Base-by-base conservation (phyloP, 2,113 vertebrate species). In the Poecile atricapillus region DNA sequence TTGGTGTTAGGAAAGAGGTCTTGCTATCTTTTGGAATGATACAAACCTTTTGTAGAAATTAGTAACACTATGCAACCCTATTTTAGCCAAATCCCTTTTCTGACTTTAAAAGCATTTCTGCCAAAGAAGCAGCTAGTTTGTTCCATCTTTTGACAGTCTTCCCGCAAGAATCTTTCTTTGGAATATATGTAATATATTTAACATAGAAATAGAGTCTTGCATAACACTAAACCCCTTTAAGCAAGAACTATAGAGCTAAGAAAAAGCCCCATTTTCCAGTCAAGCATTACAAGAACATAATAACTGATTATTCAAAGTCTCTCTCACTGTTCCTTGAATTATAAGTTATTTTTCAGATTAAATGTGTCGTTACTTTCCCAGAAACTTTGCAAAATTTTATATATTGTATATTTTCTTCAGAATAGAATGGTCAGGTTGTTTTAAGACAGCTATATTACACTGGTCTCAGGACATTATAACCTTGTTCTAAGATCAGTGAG, bases 141-240 rank as follows among this genome's bases (percentile, higher is more conserved):
- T 87, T 87, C 56, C 43, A 50, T 87, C 52, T 87, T 95, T 81
- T 94, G 70, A 63, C 81, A 94, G 24, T 70, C 41, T 65, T 70
- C 28, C 41, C 83, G 77, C 44, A 91, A 81, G 44, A 75, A 81
- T 55, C 37, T 87, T 92, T 89, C 60, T 41, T 89, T 84, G 63
- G 69, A 87, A 88, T 71, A 67, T 25, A 78, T 33, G 43, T 81
- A 88, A 44, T 33, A 25, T 64, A 83, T 81, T 94, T 93, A 49
- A 73, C 30, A 79, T 83, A 74, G 71, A 93, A 94, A 94, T 43
- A 90, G 85, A 89, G 37, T 25, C 53, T 96, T 96, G 73, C 35
- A 65, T 91, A 94, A 94, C 28, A 49, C 44, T 55, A 69, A 74
- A 5, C 14, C 30, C 41, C 31, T 91, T 82, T 71, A 64, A 71